These are phyloP conservation scores for Solenopsis invicta DNA, from an alignment of 1,140 invertebrate species.

Conservation along the genomic window DNA sequence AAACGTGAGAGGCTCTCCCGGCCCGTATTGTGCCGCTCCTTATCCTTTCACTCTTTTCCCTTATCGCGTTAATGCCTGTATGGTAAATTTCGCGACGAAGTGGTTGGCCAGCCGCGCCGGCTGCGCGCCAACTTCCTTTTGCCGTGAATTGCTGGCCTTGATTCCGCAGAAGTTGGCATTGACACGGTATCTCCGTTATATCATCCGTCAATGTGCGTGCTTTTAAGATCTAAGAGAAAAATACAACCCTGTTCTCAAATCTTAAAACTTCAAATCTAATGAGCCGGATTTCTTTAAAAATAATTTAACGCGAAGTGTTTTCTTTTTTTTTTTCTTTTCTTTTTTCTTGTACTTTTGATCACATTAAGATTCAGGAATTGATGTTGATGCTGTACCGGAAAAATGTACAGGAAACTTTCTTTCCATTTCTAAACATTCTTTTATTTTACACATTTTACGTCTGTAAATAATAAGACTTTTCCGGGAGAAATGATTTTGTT, in stretches of 20 bases:
- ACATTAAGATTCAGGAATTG: neutral
- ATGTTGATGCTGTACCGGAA: neutral
- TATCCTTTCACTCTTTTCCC: conserved; percentile 77
- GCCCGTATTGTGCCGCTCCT: conserved; percentile 21
- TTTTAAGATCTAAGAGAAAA: neutral
- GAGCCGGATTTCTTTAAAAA: neutral
- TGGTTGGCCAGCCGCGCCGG: neutral
- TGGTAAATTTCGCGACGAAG: conserved; percentile 29
- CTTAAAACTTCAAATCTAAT: neutral
- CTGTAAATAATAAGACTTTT: conserved; percentile 10
- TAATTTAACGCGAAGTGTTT: neutral
- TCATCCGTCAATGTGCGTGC: conserved; percentile 20
- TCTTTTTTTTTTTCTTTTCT: neutral
- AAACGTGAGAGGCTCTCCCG: conserved; percentile 62
- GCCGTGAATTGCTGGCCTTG: conserved; percentile 34
- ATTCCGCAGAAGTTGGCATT: conserved; percentile 39
- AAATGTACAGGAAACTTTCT: neutral
- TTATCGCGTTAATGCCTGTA: conserved; percentile 58
- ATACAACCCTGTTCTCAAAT: neutral
- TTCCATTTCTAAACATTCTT: neutral
- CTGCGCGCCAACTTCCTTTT: conserved; percentile 22
- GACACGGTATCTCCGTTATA: conserved; percentile 60
- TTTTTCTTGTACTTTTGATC: neutral
- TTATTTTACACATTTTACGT: neutral
- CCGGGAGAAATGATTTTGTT: conserved; percentile 12